Conservation (phyloP, 2,888 invertebrate genomes). For the Agyllia agylla region DNA sequence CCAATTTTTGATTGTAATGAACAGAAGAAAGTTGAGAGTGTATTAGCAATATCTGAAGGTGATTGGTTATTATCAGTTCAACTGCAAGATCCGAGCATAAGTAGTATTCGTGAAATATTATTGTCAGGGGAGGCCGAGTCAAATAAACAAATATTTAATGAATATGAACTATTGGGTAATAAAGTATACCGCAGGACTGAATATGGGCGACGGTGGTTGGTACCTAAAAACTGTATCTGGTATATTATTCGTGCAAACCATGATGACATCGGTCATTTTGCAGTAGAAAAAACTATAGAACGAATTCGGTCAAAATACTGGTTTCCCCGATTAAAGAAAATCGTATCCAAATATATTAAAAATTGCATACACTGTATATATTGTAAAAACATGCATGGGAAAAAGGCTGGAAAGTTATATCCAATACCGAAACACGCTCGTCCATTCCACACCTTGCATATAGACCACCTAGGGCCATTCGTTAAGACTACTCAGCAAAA, state of each 20-base stretch:
- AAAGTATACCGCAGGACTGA: conserved; percentile 57
- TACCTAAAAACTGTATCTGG: conserved; percentile 75
- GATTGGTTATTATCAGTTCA: conserved; percentile 68
- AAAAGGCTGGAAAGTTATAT: conserved; percentile 61
- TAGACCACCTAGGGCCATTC: conserved; percentile 74
- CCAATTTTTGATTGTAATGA: conserved; percentile 16
- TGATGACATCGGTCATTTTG: conserved; percentile 80
- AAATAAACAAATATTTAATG: conserved; percentile 53
- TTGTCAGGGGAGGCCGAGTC: conserved; percentile 41
- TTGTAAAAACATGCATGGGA: conserved; percentile 60
- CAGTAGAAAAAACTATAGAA: conserved; percentile 75
- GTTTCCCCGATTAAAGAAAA: conserved; percentile 73
- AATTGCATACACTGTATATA: conserved; percentile 73
- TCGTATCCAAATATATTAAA: conserved; percentile 63
- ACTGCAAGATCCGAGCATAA: conserved; percentile 42
- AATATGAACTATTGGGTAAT: conserved; percentile 64
- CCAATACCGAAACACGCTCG: conserved; percentile 71
- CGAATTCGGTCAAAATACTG: conserved; percentile 70
- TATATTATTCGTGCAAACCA: conserved; percentile 68
- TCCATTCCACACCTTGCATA: conserved; percentile 73
- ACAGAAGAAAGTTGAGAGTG: background rate
- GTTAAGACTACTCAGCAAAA: conserved; percentile 67
- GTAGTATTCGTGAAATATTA: conserved; percentile 25
- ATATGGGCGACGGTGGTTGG: conserved; percentile 71
- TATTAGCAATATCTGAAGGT: conserved; percentile 52